Base-by-base conservation (phyloP, 2,888 invertebrate genomes). In the Drosophila atripex region DNA sequence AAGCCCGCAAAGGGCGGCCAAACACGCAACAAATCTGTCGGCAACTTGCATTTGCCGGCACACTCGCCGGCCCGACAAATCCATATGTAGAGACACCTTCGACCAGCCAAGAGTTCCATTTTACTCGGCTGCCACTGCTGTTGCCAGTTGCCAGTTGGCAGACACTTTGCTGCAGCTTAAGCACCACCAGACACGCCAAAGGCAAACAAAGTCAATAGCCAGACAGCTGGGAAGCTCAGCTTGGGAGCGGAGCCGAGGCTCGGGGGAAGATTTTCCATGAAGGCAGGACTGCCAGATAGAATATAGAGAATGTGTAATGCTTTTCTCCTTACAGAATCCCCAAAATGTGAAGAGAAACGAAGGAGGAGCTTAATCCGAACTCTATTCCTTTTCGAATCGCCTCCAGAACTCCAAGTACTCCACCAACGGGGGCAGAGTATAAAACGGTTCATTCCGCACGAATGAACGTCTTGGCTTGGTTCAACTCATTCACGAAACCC, bases 171-270 rank as follows among this genome's bases (percentile, higher is more conserved):
- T 35, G 53, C 41, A 65, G 55, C 86, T 69, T 74, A 85, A 82
- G 83, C 80, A 73, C 79, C 60, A 71, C 65, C 86, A 85, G 80
- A 77, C 80, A 85, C 86, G 82, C 85, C 80, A 85, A 74, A 75
- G 77, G 70, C 82, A 80, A 77, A 73, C 82, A 79, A 79, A 82
- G 80, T 85, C 85, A 82, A 82, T 82, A 82, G 79, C 82, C 82
- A 85, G 80, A 82, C 85, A 82, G 79, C 77, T 80, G 77, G 77
- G 77, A 85, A 79, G 82, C 85, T 84, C 58, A 59, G 49, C 61
- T 54, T 63, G 28, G 57, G 30, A 66, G 51, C 32, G 32, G 12
- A 32, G 32, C 12, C 32, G 32, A 12, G 45, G 23, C 63, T 61
- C 63, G 23, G 30, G 63, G 63, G 63, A 18, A 45, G 50, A 21